A percentile compares a stretch with the other conserved stretches of the same genome.
Conservation (phyloP, 2,113 vertebrate genomes). For the Brachyhypopomus occidentalis region DNA sequence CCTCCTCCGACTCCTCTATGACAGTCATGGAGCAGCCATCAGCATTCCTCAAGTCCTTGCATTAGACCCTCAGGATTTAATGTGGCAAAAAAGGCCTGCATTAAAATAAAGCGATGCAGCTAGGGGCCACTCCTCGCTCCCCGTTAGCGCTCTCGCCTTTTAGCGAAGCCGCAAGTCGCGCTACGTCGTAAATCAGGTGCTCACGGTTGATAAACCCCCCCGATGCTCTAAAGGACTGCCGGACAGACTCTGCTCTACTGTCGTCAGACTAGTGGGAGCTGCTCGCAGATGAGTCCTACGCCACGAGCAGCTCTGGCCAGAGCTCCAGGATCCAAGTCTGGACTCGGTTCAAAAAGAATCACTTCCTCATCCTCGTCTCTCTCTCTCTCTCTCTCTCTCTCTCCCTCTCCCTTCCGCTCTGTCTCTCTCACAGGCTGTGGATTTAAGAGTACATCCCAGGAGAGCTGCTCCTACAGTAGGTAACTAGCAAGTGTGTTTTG, state of each 20-base stretch:
- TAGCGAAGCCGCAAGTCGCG: conserved; percentile 27
- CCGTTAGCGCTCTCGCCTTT: conserved; percentile 34
- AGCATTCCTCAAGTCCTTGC: conserved; percentile 33
- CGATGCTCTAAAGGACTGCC: conserved; percentile 49
- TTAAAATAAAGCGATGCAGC: conserved; percentile 40
- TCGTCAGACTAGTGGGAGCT: conserved; percentile 52
- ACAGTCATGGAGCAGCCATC: conserved; percentile 36
- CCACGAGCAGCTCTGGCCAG: conserved; percentile 51
- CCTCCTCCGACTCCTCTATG: conserved; percentile 47
- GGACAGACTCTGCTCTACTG: conserved; percentile 23
- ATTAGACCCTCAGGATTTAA: conserved; percentile 41
- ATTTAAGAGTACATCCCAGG: conserved; percentile 40
- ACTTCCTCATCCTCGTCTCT: not conserved
- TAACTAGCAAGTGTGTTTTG: conserved; percentile 18
- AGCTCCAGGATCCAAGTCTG: conserved; percentile 20
- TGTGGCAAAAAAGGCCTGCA: conserved; percentile 37
- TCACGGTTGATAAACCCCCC: conserved; percentile 44
- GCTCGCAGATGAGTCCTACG: conserved; percentile 58
- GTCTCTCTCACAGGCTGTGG: conserved; percentile 21
- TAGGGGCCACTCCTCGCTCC: conserved; percentile 35
- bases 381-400: not conserved
- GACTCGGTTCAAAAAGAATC: conserved; percentile 36
- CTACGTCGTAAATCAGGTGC: conserved; percentile 41
- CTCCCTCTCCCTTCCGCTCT: not conserved
- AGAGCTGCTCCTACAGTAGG: conserved; percentile 1